Conservation (phyloP, 37 sponge, comb jelly and placozoan genomes). For the Spongilla lacustris region DNA sequence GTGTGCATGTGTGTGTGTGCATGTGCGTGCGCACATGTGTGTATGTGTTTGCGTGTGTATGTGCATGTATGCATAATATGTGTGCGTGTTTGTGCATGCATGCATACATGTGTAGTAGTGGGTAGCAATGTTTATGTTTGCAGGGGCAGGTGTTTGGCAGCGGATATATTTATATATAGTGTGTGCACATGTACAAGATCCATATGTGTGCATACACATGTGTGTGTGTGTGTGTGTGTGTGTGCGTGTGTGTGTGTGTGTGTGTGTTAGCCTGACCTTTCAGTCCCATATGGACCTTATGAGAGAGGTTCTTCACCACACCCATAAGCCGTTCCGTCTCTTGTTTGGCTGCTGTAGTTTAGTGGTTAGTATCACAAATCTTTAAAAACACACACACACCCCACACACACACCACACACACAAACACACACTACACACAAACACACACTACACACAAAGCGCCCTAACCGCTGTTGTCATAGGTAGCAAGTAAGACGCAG, state of each 20-base stretch:
- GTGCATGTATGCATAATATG: not conserved
- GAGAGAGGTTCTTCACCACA: constrained; percentile 38
- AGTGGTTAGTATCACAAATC: too few relatives aligned
- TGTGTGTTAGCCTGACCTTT: constrained; percentile 10
- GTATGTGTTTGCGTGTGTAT: constrained; percentile 13
- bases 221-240: constrained; percentile 19
- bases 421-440: not conserved
- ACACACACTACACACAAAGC: not conserved
- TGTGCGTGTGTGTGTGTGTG: constrained; percentile 14
- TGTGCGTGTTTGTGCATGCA: too few relatives aligned
- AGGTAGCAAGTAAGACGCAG: constrained; percentile 17
- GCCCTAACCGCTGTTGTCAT: constrained; percentile 36
- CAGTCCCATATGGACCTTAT: constrained; percentile 25
- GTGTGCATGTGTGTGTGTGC: constrained; percentile 3
- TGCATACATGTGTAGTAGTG: too few relatives aligned
- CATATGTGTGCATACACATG: too few relatives aligned
- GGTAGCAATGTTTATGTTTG: too few relatives aligned
- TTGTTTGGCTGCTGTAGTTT: constrained; percentile 24
- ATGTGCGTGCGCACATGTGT: not conserved
- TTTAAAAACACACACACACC: not conserved
- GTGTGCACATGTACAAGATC: too few relatives aligned
- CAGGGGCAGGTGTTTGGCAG: too few relatives aligned
- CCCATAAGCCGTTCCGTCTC: constrained; percentile 25
- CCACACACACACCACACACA: not conserved
- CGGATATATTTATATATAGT: too few relatives aligned